Evolutionary conservation across 1,140 invertebrate species (phyloP).

Genomic region (Heliothis subflexa): DNA sequence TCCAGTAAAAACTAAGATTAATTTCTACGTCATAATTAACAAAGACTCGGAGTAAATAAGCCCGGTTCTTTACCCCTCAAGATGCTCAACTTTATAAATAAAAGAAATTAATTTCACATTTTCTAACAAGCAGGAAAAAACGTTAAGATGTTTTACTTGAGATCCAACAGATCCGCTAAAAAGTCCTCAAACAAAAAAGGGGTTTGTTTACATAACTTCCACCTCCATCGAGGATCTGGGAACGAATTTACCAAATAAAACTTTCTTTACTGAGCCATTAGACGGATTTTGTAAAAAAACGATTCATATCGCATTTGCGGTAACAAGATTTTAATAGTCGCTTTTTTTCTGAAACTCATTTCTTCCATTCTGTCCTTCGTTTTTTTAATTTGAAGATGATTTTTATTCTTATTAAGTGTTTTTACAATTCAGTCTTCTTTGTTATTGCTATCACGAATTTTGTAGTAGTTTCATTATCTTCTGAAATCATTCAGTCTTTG

Average conservation of each 20-base stretch:
- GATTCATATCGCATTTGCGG: slow-evolving; percentile 20
- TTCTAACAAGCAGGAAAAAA: slow-evolving; percentile 8
- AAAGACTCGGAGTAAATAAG: background rate
- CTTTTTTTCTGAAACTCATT: background rate
- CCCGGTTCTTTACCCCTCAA: slow-evolving; percentile 10
- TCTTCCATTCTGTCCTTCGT: background rate
- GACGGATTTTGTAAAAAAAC: slow-evolving; percentile 9
- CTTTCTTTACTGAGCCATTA: slow-evolving; percentile 20
- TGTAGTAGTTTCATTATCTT: too few relatives aligned
- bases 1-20: background rate
- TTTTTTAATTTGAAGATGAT: background rate
- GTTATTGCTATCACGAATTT: too few relatives aligned
- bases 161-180: slow-evolving; percentile 14
- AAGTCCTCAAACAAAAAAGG: slow-evolving; percentile 22
- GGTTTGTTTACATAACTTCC: slow-evolving; percentile 34
- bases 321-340: slow-evolving; percentile 28
- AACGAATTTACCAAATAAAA: slow-evolving; percentile 25
- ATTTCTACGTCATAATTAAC: background rate
- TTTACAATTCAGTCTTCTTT: background rate
- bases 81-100: slow-evolving; percentile 5
- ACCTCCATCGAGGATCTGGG: slow-evolving; percentile 13
- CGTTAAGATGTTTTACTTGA: slow-evolving; percentile 6
- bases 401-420: background rate
- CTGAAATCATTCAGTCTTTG: too few relatives aligned
- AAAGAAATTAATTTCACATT: slow-evolving; percentile 16